phyloP scores from a whole-genome alignment of 2,113 vertebrate species.

The Dicaeum eximium region DNA sequence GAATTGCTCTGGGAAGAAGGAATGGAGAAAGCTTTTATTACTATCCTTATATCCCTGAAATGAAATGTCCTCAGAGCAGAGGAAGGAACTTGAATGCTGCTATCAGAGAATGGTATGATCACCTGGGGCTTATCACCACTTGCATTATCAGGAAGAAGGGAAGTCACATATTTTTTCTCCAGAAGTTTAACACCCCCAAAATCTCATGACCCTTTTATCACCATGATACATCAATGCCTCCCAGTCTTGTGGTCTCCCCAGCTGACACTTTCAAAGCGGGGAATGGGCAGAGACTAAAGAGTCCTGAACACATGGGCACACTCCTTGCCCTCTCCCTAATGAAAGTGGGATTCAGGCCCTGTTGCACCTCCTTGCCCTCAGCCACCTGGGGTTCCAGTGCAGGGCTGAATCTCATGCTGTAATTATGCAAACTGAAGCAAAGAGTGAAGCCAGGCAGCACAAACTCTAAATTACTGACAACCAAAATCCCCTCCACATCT shows the following conservation, averaged over 20 bases:
- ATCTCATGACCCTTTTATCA: neutral
- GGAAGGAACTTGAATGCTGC: neutral
- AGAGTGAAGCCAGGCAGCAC: neutral
- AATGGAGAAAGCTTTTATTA: conserved; percentile 17
- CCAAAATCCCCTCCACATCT: neutral
- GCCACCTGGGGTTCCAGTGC: neutral
- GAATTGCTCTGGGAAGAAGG: conserved; percentile 15
- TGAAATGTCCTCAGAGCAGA: conserved; percentile 1
- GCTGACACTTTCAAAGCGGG: neutral
- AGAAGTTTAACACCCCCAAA: neutral
- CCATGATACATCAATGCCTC: neutral
- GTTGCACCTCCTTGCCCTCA: neutral
- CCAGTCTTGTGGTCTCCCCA: neutral
- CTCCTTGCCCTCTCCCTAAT: neutral
- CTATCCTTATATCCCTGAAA: conserved; percentile 4
- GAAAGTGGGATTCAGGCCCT: neutral
- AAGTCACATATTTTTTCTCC: neutral
- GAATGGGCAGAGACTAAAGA: neutral
- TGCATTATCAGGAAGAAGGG: neutral
- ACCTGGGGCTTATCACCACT: neutral
- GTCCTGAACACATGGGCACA: neutral
- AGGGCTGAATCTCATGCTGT: neutral
- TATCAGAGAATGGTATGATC: neutral
- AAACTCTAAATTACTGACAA: neutral
- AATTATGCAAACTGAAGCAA: neutral